These are phyloP conservation scores for Salvelinus alpinus DNA, from an alignment of 2,113 vertebrate species.

Conservation along the genomic window DNA sequence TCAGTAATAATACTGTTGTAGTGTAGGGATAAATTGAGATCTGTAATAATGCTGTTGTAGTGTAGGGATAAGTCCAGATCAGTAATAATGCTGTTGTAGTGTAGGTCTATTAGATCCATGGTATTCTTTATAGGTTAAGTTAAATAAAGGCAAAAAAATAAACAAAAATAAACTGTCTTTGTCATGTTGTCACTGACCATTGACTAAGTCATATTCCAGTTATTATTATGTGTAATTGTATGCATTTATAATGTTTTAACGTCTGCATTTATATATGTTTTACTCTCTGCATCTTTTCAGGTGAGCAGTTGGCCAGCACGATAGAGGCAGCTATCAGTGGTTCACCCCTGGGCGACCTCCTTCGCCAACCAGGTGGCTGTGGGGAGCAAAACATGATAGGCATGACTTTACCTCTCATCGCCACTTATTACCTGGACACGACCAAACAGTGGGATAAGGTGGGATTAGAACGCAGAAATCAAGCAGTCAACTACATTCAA, in stretches of 20 bases:
- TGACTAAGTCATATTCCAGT: no score
- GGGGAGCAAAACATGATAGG: constrained; percentile 58
- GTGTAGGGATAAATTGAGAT: no score
- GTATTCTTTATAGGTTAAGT: no score
- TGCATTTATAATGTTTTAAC: neutral
- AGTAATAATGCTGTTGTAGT: no score
- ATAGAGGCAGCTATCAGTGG: constrained; percentile 54
- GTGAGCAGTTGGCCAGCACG: constrained; percentile 45
- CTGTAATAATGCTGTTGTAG: no score
- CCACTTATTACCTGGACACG: constrained; percentile 43
- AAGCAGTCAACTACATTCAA: constrained; percentile 49
- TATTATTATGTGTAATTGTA: neutral
- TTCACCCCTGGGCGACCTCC: constrained; percentile 13
- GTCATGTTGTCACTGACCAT: no score
- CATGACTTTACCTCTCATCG: constrained; percentile 28
- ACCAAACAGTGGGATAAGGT: constrained; percentile 56
- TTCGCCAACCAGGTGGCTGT: constrained; percentile 43
- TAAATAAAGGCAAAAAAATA: no score
- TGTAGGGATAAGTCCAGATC: no score
- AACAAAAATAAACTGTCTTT: no score
- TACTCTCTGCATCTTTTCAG: constrained; percentile 8
- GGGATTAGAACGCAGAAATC: constrained; percentile 28
- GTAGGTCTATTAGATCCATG: no score
- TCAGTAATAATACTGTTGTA: no score
- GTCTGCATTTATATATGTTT: constrained; percentile 33